Percentiles rank a stretch among this genome's conserved stretches.
phyloP scores from a whole-genome alignment of 1,140 invertebrate genomes.

The Elymnias hypermnestra region DNA sequence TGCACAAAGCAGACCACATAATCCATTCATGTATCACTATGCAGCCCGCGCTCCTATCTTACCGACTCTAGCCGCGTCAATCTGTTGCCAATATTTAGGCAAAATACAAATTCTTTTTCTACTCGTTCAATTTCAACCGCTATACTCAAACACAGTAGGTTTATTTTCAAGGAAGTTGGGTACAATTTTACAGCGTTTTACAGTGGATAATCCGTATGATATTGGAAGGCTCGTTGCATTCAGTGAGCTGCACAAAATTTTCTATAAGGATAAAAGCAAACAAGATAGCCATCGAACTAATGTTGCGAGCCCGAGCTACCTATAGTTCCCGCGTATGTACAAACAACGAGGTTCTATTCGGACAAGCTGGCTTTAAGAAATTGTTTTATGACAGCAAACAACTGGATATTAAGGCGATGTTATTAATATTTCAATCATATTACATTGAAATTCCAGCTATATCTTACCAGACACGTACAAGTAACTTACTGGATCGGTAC shows the following conservation, averaged over 20 bases:
- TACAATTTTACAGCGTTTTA: conserved; percentile 62
- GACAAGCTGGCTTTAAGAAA: not conserved
- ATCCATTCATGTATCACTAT: conserved; percentile 70
- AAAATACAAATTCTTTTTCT: conserved; percentile 60
- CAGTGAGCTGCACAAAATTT: conserved; percentile 72
- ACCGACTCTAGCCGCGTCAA: conserved; percentile 59
- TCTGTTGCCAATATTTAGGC: conserved; percentile 73
- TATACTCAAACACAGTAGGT: conserved; percentile 32
- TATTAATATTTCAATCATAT: too few relatives aligned
- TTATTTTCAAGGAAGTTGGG: conserved; percentile 29
- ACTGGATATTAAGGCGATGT: too few relatives aligned
- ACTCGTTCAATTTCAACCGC: conserved; percentile 34
- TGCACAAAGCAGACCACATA: conserved; percentile 51
- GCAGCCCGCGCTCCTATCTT: conserved; percentile 60
- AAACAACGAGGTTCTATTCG: not conserved
- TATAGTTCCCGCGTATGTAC: not conserved
- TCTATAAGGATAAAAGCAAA: conserved; percentile 76
- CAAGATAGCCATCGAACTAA: conserved; percentile 69
- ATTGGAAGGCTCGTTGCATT: conserved; percentile 73
- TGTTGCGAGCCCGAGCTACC: conserved; percentile 39
- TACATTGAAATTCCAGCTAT: too few relatives aligned
- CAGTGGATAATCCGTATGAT: conserved; percentile 67
- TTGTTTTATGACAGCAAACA: not conserved
- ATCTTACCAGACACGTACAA: too few relatives aligned
- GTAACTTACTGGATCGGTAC: too few relatives aligned